Evolutionary conservation across 2,113 vertebrate species (phyloP).

Genomic region (Seriola dumerili): DNA sequence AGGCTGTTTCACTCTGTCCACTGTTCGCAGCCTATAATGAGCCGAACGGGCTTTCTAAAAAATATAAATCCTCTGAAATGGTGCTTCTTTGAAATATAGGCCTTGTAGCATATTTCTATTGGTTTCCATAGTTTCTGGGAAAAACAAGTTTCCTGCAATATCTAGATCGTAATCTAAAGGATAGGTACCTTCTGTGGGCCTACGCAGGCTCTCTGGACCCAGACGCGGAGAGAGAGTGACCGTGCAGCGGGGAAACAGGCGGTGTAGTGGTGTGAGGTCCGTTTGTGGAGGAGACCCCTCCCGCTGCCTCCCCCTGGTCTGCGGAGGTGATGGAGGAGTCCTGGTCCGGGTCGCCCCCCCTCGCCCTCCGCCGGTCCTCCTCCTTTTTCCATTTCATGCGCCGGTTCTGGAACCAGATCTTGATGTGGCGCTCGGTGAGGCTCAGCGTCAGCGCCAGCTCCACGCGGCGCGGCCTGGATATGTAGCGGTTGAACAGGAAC

Average conservation of each 20-base stretch:
- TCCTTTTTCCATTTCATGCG: conserved; percentile 99
- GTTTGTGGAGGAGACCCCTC: conserved; percentile 70
- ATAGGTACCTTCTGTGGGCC: not conserved
- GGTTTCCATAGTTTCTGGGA: not conserved
- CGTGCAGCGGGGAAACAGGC: conserved; percentile 78
- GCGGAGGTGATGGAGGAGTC: conserved; percentile 93
- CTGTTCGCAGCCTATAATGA: not conserved
- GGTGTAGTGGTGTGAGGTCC: conserved; percentile 72
- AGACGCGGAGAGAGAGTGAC: conserved; percentile 49
- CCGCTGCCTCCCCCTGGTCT: conserved; percentile 85
- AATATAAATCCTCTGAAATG: not conserved
- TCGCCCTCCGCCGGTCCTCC: conserved; percentile 91
- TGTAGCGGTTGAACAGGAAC: conserved; percentile 98
- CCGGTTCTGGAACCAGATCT: conserved; percentile 97
- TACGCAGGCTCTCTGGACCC: conserved; percentile 71
- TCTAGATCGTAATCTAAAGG: not conserved
- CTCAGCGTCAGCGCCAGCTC: conserved; percentile 96
- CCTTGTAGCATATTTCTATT: not conserved
- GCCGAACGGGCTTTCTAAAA: not conserved
- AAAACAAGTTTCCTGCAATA: not conserved
- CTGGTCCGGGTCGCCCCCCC: conserved; percentile 88
- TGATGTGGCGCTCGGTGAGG: conserved; percentile 97
- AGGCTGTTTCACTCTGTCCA: not conserved
- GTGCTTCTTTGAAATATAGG: no score
- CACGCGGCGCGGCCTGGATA: conserved; percentile 94